These are phyloP conservation scores for Hoplostethus mediterraneus DNA, from an alignment of 2,797 vertebrate species.

Conservation along the genomic window DNA sequence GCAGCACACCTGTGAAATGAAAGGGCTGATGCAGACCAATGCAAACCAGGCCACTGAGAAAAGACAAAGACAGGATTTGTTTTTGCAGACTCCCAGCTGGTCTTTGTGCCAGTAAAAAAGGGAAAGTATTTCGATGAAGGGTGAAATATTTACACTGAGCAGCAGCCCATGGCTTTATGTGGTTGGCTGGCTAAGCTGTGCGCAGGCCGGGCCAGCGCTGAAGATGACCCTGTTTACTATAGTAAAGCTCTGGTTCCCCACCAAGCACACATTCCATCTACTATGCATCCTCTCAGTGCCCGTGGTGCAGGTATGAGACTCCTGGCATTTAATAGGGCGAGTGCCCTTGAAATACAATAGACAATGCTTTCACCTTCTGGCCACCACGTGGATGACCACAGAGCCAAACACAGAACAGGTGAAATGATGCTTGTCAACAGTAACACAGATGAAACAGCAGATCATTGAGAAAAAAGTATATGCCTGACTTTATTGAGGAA, in stretches of 20 bases:
- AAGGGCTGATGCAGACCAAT: slow-evolving; percentile 39
- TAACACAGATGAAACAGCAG: too few relatives aligned
- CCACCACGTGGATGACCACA: not conserved
- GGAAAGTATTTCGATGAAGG: slow-evolving; percentile 28
- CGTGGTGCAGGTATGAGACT: too few relatives aligned
- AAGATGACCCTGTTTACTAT: not conserved
- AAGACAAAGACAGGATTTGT: slow-evolving; percentile 62
- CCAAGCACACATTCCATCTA: not conserved
- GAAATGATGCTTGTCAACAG: not conserved
- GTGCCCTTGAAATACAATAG: not conserved
- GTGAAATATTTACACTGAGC: slow-evolving; percentile 53
- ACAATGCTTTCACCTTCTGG: slow-evolving; percentile 18
- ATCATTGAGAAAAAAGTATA: not conserved
- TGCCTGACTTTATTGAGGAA: too few relatives aligned
- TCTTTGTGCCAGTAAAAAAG: slow-evolving; percentile 53
- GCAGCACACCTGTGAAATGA: slow-evolving; percentile 59
- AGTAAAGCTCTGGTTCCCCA: slow-evolving; percentile 1
- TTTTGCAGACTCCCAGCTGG: slow-evolving; percentile 25
- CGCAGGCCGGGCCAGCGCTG: not conserved
- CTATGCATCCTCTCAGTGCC: not conserved
- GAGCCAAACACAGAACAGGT: not conserved
- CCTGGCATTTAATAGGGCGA: too few relatives aligned
- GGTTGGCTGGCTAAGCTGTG: not conserved
- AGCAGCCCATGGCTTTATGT: slow-evolving; percentile 33
- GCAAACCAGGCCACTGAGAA: slow-evolving; percentile 39